These are phyloP conservation scores for Oreamnos americanus DNA, from an alignment of 2,113 vertebrate genomes.

Conservation along the genomic window DNA sequence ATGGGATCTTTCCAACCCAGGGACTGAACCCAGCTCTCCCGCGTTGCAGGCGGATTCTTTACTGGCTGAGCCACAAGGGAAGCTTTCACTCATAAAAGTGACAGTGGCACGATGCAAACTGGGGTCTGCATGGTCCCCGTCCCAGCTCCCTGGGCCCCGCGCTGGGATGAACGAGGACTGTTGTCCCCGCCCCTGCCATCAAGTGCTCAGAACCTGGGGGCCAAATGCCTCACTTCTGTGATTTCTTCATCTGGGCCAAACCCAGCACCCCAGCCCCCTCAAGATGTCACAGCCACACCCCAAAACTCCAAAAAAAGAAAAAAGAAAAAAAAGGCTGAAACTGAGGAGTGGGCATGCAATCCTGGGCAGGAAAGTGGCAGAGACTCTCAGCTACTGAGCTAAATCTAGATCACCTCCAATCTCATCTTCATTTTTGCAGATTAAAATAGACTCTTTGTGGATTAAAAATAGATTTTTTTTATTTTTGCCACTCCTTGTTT, in stretches of 20 bases:
- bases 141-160: not conserved
- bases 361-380: not conserved
- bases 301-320: not conserved
- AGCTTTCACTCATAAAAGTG: not conserved
- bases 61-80: not conserved
- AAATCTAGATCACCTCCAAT: too few species aligned
- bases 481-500: not conserved
- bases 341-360: rapidly evolving
- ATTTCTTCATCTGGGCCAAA: not conserved
- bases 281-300: not conserved
- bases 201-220: not conserved
- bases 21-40: not conserved
- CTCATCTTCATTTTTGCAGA: not conserved
- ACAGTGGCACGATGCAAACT: not conserved
- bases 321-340: not conserved
- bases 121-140: not conserved
- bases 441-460: not conserved
- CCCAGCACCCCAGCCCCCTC: rapidly evolving
- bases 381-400: too few species aligned
- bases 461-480: not conserved
- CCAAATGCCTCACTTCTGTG: too few species aligned
- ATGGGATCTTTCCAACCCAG: not conserved
- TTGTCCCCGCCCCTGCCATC: rapidly evolving
- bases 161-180: not conserved
- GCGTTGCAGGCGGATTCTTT: not conserved